phyloP scores from a whole-genome alignment of 1,140 invertebrate species.

The Acromyrmex heyeri region DNA sequence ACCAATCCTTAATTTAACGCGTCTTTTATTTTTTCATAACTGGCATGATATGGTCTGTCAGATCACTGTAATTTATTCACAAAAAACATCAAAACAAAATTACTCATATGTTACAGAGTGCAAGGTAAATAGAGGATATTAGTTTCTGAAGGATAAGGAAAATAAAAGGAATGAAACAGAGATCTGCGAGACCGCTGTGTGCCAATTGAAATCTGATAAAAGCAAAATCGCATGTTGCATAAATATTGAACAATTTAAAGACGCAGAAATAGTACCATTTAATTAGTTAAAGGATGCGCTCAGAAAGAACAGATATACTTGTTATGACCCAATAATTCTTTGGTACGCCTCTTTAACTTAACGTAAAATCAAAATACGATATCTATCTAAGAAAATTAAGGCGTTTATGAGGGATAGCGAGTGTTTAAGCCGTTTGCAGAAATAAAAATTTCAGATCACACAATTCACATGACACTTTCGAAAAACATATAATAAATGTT shows the following conservation, averaged over 20 bases:
- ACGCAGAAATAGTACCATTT: conserved; percentile 24
- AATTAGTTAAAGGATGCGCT: background rate
- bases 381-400: conserved; percentile 61
- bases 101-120: background rate
- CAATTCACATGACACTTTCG: conserved; percentile 13
- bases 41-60: background rate
- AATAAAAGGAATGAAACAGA: background rate
- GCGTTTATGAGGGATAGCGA: conserved; percentile 58
- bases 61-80: background rate
- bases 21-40: background rate
- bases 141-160: background rate
- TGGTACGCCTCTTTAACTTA: conserved; percentile 55
- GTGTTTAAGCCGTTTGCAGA: conserved; percentile 72
- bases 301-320: conserved; percentile 67
- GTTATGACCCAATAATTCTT: conserved; percentile 57
- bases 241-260: conserved; percentile 13
- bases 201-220: conserved; percentile 32
- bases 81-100: conserved; percentile 9
- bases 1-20: conserved; percentile 51
- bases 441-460: conserved; percentile 10
- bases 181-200: background rate
- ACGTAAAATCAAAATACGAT: conserved; percentile 38
- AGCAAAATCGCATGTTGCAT: background rate
- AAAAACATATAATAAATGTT: conserved; percentile 5
- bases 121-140: background rate